phyloP scores from a whole-genome alignment of 2,113 vertebrate genomes.

The Cichladusa arquata region DNA sequence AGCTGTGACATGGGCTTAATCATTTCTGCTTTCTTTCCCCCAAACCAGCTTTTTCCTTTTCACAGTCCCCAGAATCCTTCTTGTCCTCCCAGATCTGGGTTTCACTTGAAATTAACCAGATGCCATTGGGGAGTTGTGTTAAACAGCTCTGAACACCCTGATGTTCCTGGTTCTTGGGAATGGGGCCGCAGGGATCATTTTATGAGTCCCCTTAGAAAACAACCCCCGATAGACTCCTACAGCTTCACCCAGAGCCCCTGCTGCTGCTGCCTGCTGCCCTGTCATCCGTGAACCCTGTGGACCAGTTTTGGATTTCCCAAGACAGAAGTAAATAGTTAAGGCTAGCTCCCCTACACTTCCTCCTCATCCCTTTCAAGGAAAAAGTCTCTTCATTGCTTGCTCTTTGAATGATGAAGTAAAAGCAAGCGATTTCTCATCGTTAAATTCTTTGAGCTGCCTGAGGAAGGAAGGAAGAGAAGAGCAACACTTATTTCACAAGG shows the following conservation, averaged over 20 bases:
- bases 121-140: neutral
- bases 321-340: neutral
- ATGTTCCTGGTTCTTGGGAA: neutral
- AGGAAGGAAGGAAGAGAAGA: slow-evolving; percentile 30
- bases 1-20: neutral
- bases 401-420: neutral
- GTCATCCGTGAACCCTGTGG: neutral
- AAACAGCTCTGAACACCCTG: neutral
- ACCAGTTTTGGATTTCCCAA: neutral
- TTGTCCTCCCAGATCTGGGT: neutral
- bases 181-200: neutral
- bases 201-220: neutral
- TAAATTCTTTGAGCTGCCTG: neutral
- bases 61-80: neutral
- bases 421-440: neutral
- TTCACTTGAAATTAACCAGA: neutral
- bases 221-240: neutral
- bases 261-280: neutral
- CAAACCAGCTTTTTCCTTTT: neutral
- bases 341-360: neutral
- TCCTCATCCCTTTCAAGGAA: neutral
- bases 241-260: neutral
- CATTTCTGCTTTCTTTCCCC: neutral
- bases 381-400: neutral
- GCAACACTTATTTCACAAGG: slow-evolving; percentile 19